Evolutionary conservation across 2,113 vertebrate genomes (phyloP).

Genomic region (Ellobius talpinus): DNA sequence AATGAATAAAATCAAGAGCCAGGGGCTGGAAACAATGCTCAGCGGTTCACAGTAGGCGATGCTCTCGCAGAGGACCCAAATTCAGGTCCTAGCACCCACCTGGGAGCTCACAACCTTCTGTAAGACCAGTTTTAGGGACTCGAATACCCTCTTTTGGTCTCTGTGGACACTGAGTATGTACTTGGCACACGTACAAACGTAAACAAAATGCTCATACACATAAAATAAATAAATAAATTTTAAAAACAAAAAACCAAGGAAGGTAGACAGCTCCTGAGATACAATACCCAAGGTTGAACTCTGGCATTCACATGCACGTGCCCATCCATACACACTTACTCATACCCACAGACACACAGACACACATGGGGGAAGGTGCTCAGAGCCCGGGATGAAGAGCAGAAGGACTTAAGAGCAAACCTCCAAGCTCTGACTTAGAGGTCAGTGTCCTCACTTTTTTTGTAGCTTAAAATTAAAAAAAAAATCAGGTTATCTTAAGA

Average conservation of each 20-base stretch:
- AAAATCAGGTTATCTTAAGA: constrained; percentile 58
- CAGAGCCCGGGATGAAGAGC: not conserved
- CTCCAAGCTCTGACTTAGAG: not conserved
- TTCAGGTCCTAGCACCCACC: not conserved
- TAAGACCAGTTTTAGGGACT: not conserved
- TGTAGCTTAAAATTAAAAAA: not conserved
- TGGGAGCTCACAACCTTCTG: not conserved
- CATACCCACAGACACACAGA: not conserved
- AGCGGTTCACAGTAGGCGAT: not conserved
- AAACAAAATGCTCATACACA: not conserved
- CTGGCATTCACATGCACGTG: rapidly evolving
- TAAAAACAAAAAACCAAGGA: not conserved
- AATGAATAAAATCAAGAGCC: not conserved
- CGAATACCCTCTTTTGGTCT: not conserved
- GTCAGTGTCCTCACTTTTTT: not conserved
- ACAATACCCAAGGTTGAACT: not conserved
- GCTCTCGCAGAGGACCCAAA: not conserved
- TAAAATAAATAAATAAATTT: not conserved
- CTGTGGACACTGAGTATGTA: not conserved
- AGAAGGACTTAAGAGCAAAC: constrained; percentile 29
- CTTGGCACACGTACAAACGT: not conserved
- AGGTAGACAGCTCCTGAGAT: not conserved
- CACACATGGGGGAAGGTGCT: not conserved
- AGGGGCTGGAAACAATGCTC: not conserved
- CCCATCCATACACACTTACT: not conserved